phyloP scores from a whole-genome alignment of 2,888 invertebrate genomes.

The Epirrhoe alternata region DNA sequence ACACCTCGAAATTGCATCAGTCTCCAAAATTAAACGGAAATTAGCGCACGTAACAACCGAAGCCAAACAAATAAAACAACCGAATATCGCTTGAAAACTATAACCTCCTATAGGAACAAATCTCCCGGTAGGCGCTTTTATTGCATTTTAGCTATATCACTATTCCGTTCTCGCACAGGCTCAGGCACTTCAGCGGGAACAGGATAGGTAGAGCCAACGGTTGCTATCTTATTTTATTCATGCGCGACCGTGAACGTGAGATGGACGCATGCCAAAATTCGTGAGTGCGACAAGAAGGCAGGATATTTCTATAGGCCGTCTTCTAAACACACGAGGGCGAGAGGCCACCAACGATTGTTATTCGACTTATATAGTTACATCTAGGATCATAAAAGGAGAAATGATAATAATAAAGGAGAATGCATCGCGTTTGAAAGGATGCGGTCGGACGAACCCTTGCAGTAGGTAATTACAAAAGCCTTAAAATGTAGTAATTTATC shows the following conservation, averaged over 20 bases:
- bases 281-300: conserved; percentile 65
- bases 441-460: background rate
- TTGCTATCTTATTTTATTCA: conserved; percentile 76
- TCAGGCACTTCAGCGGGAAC: conserved; percentile 50
- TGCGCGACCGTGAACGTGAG: conserved; percentile 59
- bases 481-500: background rate
- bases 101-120: conserved; percentile 64
- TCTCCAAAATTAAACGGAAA: conserved; percentile 55
- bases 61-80: conserved; percentile 68
- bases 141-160: conserved; percentile 67
- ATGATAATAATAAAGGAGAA: conserved; percentile 61
- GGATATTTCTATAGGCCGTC: conserved; percentile 61
- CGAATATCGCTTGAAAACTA: conserved; percentile 54
- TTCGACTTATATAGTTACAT: conserved; percentile 52
- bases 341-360: conserved; percentile 74
- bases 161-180: conserved; percentile 57
- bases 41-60: conserved; percentile 66
- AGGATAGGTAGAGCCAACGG: conserved; percentile 65
- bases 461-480: background rate
- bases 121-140: conserved; percentile 72
- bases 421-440: conserved; percentile 64
- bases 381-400: conserved; percentile 49
- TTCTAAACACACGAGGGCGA: conserved; percentile 68
- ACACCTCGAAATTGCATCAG: conserved; percentile 39
- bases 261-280: conserved; percentile 59